Base-by-base conservation (phyloP, 2,797 vertebrate genomes). In the Sciurus carolinensis region DNA sequence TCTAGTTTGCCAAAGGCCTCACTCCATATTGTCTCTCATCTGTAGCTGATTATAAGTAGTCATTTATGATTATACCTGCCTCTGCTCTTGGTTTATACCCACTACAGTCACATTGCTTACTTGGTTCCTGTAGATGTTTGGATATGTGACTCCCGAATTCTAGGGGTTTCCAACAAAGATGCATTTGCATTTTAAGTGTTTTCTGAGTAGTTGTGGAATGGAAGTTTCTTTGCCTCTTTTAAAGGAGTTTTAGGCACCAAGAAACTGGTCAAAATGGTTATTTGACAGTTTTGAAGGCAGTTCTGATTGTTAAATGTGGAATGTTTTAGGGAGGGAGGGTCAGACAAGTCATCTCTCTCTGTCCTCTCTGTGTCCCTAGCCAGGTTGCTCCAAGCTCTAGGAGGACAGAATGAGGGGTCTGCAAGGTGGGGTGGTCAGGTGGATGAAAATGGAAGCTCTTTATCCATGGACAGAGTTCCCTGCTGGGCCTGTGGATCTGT, bases 371-470 rank as follows among this genome's bases (percentile, higher is more conserved):
- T 20, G n/a, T 39, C 12, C n/a, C 13, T 57, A 69, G 10, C 20
- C 12, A 59, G 42, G 30, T 24, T 17, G 30, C n/a, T 22, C 54
- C 18, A 39, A 69, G 69, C 59, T 82, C 84, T 6, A 3, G 15
- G 62, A 91, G 47, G 71, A 3, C 24, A 50, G 86, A 33, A 59
- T 4, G 8, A 94, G n/a, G 50, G n/a, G 7, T 17, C 30, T 2
- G 5, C 14, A n/a, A 47, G 20, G 64, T 0, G 1, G 24, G 28
- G 36, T 0, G 1, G 64, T 39, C 30, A 47, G 52, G 52, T 0
- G 30, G 75, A 26, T 36, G 24, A 82, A 44, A 3, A 30, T 0
- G 5, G 4, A 44, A 3, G 10, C 50, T n/a, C 36, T 57, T 18
- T 18, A 15, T 33, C 42, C 11, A 12, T 24, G 26, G 67, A 42